Evolutionary conservation across 2,888 invertebrate species (phyloP).

Genomic region (Rhagium mordax): DNA sequence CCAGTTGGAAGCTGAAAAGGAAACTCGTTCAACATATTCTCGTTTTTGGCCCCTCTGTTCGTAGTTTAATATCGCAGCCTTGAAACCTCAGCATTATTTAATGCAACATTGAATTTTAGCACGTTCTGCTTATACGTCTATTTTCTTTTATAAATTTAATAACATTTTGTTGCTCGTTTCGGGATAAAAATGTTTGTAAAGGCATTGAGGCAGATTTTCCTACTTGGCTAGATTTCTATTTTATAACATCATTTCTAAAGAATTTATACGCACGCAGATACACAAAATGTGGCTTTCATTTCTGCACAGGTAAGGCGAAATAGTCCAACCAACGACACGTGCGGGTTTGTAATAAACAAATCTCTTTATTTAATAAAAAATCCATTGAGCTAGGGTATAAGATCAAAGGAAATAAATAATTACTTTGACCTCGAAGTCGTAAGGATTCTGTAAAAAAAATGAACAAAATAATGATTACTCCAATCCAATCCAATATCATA

Average conservation of each 20-base stretch:
- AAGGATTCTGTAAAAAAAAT: too few species aligned
- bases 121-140: conserved; percentile 24
- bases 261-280: neutral
- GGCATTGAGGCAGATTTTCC: conserved; percentile 7
- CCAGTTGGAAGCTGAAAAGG: conserved; percentile 13
- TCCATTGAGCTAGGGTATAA: too few species aligned
- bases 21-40: conserved; percentile 14
- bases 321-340: too few species aligned
- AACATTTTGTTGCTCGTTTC: conserved; percentile 31
- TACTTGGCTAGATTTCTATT: conserved; percentile 9
- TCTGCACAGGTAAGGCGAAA: too few species aligned
- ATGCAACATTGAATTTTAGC: conserved; percentile 34
- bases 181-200: conserved; percentile 9
- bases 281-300: neutral
- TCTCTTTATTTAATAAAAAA: too few species aligned
- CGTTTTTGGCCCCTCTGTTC: neutral
- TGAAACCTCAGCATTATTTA: conserved; percentile 36
- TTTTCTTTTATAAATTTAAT: conserved; percentile 33
- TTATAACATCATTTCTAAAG: neutral
- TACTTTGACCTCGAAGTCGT: too few species aligned
- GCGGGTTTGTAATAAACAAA: too few species aligned
- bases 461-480: too few species aligned
- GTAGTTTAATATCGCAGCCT: conserved; percentile 21
- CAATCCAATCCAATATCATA: neutral
- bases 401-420: too few species aligned